These are phyloP conservation scores for Onychomys leucogaster DNA, from an alignment of 2,797 vertebrate species.

Conservation along the genomic window DNA sequence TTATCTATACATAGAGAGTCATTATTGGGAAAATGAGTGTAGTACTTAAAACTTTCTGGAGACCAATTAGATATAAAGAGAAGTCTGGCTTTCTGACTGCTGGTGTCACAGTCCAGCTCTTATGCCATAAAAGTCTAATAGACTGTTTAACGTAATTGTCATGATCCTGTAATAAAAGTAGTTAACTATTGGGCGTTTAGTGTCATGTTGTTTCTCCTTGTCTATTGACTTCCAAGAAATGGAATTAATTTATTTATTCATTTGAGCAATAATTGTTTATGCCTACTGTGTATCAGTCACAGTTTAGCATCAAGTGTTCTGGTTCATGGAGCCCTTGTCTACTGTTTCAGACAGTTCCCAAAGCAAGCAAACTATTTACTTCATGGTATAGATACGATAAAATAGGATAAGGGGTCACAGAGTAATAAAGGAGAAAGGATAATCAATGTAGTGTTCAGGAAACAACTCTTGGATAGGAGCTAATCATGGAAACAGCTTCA, in stretches of 20 bases:
- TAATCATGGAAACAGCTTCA: background rate
- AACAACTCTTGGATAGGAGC: background rate
- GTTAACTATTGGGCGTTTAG: background rate
- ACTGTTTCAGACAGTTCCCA: background rate
- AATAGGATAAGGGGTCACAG: background rate
- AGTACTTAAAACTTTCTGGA: slow-evolving; percentile 75
- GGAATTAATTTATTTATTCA: background rate
- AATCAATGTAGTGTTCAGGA: background rate
- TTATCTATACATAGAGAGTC: slow-evolving; percentile 75
- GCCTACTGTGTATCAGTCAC: background rate
- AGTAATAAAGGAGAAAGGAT: background rate
- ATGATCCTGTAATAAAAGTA: slow-evolving; percentile 71
- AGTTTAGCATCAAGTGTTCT: background rate
- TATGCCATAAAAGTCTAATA: slow-evolving; percentile 24
- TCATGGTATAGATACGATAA: background rate
- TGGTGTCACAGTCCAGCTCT: slow-evolving; percentile 59
- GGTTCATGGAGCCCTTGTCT: background rate
- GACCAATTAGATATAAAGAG: slow-evolving; percentile 83
- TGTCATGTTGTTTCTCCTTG: slow-evolving; percentile 43
- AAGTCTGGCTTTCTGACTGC: slow-evolving; percentile 67
- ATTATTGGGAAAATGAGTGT: slow-evolving; percentile 76
- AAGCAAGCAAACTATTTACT: background rate
- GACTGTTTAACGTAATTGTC: slow-evolving; percentile 65
- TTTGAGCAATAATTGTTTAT: background rate
- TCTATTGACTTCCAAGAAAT: background rate